Base-by-base conservation (phyloP, 2,797 vertebrate genomes). In the Tamandua tetradactyla region DNA sequence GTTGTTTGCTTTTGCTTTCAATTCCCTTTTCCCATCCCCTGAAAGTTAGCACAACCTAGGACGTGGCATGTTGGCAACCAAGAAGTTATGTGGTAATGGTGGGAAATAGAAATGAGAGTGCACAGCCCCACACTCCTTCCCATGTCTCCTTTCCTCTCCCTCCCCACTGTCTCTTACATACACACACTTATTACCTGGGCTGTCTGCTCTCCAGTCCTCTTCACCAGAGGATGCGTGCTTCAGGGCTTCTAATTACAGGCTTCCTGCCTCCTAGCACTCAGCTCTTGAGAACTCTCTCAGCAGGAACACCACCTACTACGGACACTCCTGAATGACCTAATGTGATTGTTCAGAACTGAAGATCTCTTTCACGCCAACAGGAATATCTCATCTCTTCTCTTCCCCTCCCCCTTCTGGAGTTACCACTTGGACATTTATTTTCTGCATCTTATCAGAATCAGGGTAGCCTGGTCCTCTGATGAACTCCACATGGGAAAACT, bases 181-280 rank as follows among this genome's bases (percentile, higher is more conserved):
- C 13, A 11, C 55, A 9, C 27, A 11, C 30, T 42, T 75, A 18
- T 40, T 93, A 94, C 32, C 95, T 96, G 96, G 71, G 37, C 57
- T 81, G 55, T 4, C n/a, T 79, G 22, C 78, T 27, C 89, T 61
- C 79, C 27, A 49, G 37, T 49, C 88, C 76, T 55, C 0, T 84
- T 64, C 88, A 47, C 91, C 83, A 40, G 59, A 92, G 59, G 80
- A 42, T 62, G 44, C 25, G 0, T 90, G 66, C 62, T 72, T n/a
- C 93, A 72, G 75, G 64, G 42, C 75, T 96, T 94, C 89, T 96
- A 68, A 94, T 95, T 85, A 87, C 10, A 92, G 96, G 91, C 89
- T 95, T 88, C 94, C 82, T 83, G 55, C 76, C 87, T 95, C 72
- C 85, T 52, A 62, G 87, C 71, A 85, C 74, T 94, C 79, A 89